A percentile compares a stretch with the other conserved stretches of the same genome.
phyloP scores from a whole-genome alignment of 2,888 invertebrate genomes.

The Lochmaea capreae region DNA sequence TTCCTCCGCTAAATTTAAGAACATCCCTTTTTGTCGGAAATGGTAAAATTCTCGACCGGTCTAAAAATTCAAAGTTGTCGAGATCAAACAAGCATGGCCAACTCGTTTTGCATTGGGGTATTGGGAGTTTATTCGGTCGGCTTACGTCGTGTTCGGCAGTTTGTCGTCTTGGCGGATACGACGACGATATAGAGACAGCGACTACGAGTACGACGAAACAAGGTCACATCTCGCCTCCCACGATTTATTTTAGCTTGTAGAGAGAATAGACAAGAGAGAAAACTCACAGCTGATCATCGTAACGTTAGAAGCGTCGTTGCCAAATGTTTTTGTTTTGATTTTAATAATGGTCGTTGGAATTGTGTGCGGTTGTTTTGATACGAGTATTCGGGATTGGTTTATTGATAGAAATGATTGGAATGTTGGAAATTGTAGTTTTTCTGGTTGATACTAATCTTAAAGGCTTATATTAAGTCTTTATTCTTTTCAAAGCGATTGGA shows the following conservation, averaged over 20 bases:
- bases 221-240: conserved; percentile 51
- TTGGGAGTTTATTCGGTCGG: conserved; percentile 22
- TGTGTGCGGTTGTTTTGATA: background rate
- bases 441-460: too few species aligned
- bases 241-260: conserved; percentile 50
- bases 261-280: conserved; percentile 36
- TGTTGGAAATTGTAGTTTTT: too few species aligned
- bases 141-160: conserved; percentile 33
- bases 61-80: conserved; percentile 8
- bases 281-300: conserved; percentile 44
- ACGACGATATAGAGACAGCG: conserved; percentile 39
- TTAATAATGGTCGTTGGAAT: background rate
- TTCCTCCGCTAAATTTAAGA: too few species aligned
- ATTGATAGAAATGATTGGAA: background rate
- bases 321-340: conserved; percentile 5
- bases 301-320: conserved; percentile 8
- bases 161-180: conserved; percentile 32
- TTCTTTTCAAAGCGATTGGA: too few species aligned
- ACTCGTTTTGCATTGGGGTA: conserved; percentile 46
- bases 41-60: background rate
- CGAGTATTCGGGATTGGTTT: background rate
- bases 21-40: too few species aligned
- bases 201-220: conserved; percentile 47
- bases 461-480: too few species aligned
- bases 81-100: conserved; percentile 37